Conservation (phyloP, 2,888 invertebrate species). For the Nomada ferruginata region DNA sequence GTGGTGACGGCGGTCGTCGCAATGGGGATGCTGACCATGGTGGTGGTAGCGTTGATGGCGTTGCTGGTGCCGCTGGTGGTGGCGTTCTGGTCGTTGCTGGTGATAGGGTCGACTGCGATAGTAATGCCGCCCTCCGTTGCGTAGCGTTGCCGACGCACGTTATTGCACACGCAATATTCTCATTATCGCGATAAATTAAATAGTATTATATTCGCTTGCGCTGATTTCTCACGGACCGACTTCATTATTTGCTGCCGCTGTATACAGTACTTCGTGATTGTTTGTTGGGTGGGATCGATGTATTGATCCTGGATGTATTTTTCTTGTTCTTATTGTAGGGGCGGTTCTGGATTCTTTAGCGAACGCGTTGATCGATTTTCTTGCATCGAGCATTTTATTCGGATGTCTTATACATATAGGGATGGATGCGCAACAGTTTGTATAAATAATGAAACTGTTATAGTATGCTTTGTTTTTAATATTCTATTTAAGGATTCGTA, state of each 20-base stretch:
- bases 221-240: constrained; percentile 74
- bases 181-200: constrained; percentile 75
- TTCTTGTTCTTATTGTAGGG: too few species aligned
- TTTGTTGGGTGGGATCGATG: neutral
- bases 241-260: constrained; percentile 73
- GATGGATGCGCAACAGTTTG: too few species aligned
- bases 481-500: too few species aligned
- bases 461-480: too few species aligned
- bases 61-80: constrained; percentile 43
- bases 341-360: too few species aligned
- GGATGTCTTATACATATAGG: too few species aligned
- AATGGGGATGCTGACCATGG: constrained; percentile 53
- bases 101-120: constrained; percentile 43
- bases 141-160: constrained; percentile 52
- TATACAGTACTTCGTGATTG: constrained; percentile 67
- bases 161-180: constrained; percentile 75
- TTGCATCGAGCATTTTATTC: too few species aligned
- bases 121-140: constrained; percentile 45
- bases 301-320: too few species aligned
- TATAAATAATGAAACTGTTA: too few species aligned
- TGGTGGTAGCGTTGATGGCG: constrained; percentile 62
- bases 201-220: constrained; percentile 75
- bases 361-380: too few species aligned
- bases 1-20: constrained; percentile 52
- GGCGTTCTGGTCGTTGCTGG: constrained; percentile 11